A percentile compares a stretch with the other conserved stretches of the same genome.
Conservation (phyloP, 2,113 vertebrate genomes). For the Colius striatus region DNA sequence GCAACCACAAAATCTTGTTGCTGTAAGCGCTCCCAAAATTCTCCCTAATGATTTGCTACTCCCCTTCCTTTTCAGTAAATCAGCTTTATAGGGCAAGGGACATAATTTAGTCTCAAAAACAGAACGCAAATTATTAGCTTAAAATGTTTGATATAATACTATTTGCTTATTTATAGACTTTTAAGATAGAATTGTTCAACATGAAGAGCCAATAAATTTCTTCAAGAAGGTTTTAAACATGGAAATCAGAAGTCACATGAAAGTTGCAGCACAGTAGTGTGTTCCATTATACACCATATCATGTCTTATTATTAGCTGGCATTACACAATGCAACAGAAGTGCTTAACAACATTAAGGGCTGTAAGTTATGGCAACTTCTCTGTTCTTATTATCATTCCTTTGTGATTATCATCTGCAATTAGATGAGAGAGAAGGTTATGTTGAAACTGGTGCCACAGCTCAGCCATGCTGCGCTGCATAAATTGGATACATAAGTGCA, state of each 20-base stretch:
- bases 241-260: not conserved
- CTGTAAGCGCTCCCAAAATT: constrained; percentile 22
- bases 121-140: not conserved
- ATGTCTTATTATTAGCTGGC: not conserved
- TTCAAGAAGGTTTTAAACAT: not conserved
- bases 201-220: not conserved
- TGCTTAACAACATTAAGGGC: not conserved
- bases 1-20: constrained; percentile 26
- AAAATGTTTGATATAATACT: not conserved
- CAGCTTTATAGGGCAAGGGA: constrained; percentile 36
- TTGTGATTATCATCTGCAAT: not conserved
- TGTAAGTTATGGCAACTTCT: not conserved
- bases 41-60: constrained; percentile 41
- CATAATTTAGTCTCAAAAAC: not conserved
- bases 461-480: not conserved
- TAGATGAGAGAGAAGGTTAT: not conserved
- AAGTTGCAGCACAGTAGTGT: not conserved
- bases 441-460: not conserved
- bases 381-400: not conserved
- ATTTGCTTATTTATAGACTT: not conserved
- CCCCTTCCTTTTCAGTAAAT: constrained; percentile 38
- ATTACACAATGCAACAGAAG: not conserved
- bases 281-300: not conserved
- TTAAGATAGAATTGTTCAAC: not conserved
- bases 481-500: not conserved